Evolutionary conservation across 2,888 invertebrate genomes (phyloP), one percentile per base, ranked within the genome.

Genomic region (Diaprepes abbreviatus): DNA sequence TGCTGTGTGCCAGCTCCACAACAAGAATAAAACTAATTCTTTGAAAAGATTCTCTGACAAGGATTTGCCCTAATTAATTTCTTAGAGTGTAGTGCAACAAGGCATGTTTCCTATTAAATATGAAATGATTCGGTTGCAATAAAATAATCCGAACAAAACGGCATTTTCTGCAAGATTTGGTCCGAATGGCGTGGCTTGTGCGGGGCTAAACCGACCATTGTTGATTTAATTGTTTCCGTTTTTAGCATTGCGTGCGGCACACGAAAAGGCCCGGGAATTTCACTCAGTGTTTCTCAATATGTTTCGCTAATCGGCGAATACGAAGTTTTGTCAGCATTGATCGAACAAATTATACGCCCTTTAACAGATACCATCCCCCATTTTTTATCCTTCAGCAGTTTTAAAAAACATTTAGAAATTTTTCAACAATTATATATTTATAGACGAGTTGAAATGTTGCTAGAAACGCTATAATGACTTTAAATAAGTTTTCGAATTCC

Each of bases 181-280:
- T 80, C 77, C 81, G 82, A 83, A 84, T 84, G 75, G 81, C 78
- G 78, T 79, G 79, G 79, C 79, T 78, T 81, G 81, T 80, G 81
- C 80, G 79, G 72, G 82, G 81, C 82, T 83, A 83, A 84, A 84
- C 84, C 84, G 82, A 84, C 84, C 84, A 84, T 84, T 85, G 84
- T 84, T 83, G 82, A 83, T 85, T 84, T 85, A 85, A 85, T 85
- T 85, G 84, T 84, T 85, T 85, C 85, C 85, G 85, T 83, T 84
- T 83, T 83, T 82, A 81, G 82, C 80, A 79, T 79, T 79, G 78
- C 80, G 78, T 79, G 78, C 75, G 75, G 76, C 73, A 58, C 36
- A 60, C 48, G 48, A 24, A 76, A 79, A 79, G 79, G 76, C 81
- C 80, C 80, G 78, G 80, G 77, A 78, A 77, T 33, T 55, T 59